Evolutionary conservation across 2,888 invertebrate species (phyloP).

Genomic region (Oligia strigilis): DNA sequence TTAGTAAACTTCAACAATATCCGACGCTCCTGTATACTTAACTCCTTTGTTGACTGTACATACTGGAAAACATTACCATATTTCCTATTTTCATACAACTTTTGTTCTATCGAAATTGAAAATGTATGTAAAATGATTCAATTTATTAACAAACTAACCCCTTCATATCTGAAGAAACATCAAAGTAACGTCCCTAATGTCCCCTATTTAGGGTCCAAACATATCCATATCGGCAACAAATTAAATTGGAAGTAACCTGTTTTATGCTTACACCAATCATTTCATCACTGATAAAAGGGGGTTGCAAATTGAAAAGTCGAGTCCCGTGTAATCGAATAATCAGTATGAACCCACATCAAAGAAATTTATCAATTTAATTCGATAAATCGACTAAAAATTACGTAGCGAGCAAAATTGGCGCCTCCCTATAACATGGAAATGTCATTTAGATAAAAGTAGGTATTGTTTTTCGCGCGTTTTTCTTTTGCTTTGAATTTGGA

Average conservation of each 20-base stretch:
- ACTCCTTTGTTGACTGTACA: no score
- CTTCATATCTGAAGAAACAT: constrained; percentile 17
- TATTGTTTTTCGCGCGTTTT: constrained; percentile 70
- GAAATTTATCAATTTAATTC: constrained; percentile 83
- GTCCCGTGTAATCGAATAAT: constrained; percentile 86
- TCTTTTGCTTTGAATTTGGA: constrained; percentile 48
- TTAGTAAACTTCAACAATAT: no score
- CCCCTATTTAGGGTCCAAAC: constrained; percentile 13
- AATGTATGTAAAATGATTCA: constrained; percentile 36
- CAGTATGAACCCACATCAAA: constrained; percentile 85
- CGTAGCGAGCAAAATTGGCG: constrained; percentile 83
- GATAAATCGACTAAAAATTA: constrained; percentile 83
- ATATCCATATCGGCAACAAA: constrained; percentile 49
- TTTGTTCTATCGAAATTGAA: constrained; percentile 11
- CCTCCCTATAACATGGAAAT: constrained; percentile 79
- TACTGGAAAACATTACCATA: background rate
- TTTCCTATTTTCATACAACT: background rate
- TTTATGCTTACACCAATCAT: constrained; percentile 77
- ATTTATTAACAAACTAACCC: constrained; percentile 42
- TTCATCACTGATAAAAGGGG: constrained; percentile 80
- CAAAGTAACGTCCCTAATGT: constrained; percentile 32
- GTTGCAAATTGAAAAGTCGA: constrained; percentile 87
- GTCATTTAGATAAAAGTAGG: constrained; percentile 73
- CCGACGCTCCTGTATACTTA: no score
- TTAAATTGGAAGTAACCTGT: constrained; percentile 68